phyloP scores from a whole-genome alignment of 2,888 invertebrate species.

The Tiliacea aurago region DNA sequence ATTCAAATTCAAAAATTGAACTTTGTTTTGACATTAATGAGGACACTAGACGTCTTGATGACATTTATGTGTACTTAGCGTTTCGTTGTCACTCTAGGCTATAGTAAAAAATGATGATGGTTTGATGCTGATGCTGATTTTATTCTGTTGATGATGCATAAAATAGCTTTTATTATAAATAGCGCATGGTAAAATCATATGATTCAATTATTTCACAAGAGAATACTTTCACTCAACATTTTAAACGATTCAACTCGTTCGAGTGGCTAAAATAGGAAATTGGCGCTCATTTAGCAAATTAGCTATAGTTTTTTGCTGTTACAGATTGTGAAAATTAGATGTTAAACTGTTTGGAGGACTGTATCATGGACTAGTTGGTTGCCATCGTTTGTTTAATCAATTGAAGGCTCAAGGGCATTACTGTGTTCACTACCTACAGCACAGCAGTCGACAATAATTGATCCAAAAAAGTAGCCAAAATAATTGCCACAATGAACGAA shows the following conservation, averaged over 20 bases:
- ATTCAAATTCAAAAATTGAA: constrained; percentile 54
- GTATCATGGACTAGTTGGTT: constrained; percentile 58
- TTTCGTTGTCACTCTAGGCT: constrained; percentile 8
- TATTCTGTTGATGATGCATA: too few species aligned
- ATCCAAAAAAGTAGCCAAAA: constrained; percentile 34
- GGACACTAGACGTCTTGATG: constrained; percentile 10
- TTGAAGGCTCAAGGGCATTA: constrained; percentile 52
- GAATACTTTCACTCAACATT: neutral
- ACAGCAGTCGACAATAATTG: constrained; percentile 51
- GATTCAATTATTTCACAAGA: neutral
- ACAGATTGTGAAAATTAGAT: constrained; percentile 13
- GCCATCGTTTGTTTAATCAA: constrained; percentile 71
- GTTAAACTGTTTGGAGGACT: constrained; percentile 34
- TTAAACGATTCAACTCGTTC: neutral
- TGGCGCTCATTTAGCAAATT: neutral
- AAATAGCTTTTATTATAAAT: neutral
- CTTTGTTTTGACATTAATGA: constrained; percentile 35
- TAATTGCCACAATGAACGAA: constrained; percentile 78
- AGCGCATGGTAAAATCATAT: neutral
- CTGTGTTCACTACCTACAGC: constrained; percentile 44
- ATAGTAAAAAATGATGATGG: neutral
- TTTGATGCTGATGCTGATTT: neutral
- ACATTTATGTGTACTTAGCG: constrained; percentile 3
- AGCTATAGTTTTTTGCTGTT: neutral
- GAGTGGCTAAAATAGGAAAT: too few species aligned